A percentile compares a stretch with the other conserved stretches of the same genome.
These are phyloP conservation scores for Lapara coniferarum DNA, from an alignment of 2,888 invertebrate species.

Conservation along the genomic window DNA sequence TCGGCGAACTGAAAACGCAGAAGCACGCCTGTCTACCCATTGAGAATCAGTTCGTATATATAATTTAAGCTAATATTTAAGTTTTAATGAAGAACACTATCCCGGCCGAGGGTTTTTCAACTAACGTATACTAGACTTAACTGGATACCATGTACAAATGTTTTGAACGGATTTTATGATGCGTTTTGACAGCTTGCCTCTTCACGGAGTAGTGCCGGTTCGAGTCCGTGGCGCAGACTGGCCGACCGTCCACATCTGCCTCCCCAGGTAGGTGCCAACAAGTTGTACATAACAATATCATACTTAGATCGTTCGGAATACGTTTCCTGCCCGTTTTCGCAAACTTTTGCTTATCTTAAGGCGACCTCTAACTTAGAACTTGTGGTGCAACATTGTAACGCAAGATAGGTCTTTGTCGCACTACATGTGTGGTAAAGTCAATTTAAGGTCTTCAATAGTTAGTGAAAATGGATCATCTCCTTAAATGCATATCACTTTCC, in stretches of 20 bases:
- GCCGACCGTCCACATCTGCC: neutral
- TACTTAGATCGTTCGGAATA: neutral
- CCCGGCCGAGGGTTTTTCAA: conserved; percentile 4
- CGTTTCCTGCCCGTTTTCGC: neutral
- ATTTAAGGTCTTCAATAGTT: too few species aligned
- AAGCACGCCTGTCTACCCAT: too few species aligned
- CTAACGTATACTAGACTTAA: conserved; percentile 25
- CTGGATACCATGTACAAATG: conserved; percentile 33
- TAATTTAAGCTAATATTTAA: too few species aligned
- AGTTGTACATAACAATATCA: neutral
- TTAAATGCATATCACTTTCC: too few species aligned
- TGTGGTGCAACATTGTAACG: too few species aligned
- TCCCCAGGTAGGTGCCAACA: conserved; percentile 37
- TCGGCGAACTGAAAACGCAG: too few species aligned
- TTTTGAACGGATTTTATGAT: conserved; percentile 57
- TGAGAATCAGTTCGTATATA: neutral
- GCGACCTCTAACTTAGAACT: neutral
- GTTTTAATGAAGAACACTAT: too few species aligned
- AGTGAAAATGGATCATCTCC: too few species aligned
- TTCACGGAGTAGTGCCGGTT: conserved; percentile 23
- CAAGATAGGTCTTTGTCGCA: too few species aligned
- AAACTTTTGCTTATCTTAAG: neutral
- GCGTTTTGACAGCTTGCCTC: conserved; percentile 54
- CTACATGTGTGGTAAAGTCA: too few species aligned
- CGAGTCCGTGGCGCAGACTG: conserved; percentile 24